Evolutionary conservation across 2,888 invertebrate species (phyloP).

Genomic region (Fragum fragum): DNA sequence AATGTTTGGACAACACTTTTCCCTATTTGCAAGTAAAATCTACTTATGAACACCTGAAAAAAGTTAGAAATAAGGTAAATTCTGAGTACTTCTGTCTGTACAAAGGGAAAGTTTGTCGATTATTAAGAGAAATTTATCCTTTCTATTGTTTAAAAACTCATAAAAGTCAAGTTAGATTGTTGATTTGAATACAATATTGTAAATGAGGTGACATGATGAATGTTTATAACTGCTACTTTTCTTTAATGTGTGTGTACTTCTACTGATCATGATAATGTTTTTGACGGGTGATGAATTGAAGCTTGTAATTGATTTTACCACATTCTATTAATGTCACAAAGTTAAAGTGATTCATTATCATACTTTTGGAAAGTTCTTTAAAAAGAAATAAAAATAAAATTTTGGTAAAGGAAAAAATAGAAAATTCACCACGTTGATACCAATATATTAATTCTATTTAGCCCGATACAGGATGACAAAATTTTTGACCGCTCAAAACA

Average conservation of each 20-base stretch:
- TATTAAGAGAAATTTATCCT: neutral
- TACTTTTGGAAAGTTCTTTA: neutral
- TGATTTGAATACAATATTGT: slow-evolving; percentile 2
- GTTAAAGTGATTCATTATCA: neutral
- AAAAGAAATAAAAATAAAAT: too few species aligned
- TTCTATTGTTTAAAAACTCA: neutral
- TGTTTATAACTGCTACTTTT: slow-evolving; percentile 7
- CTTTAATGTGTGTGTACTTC: slow-evolving; percentile 9
- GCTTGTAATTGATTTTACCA: slow-evolving; percentile 14
- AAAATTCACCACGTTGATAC: too few species aligned
- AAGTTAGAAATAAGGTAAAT: too few species aligned
- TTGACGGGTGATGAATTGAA: slow-evolving; percentile 19
- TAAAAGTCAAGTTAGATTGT: slow-evolving; percentile 19
- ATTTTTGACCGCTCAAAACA: too few species aligned
- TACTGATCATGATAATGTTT: neutral
- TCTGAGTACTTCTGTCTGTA: too few species aligned
- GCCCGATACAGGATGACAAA: too few species aligned
- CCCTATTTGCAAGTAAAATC: too few species aligned
- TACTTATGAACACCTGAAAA: too few species aligned
- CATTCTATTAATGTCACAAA: neutral
- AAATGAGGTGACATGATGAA: slow-evolving; percentile 12
- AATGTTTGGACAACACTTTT: too few species aligned
- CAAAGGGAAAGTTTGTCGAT: neutral
- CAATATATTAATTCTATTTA: too few species aligned
- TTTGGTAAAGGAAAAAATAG: too few species aligned